Evolutionary conservation across 2,113 vertebrate genomes (phyloP).

Genomic region (Vanacampus margaritifer): DNA sequence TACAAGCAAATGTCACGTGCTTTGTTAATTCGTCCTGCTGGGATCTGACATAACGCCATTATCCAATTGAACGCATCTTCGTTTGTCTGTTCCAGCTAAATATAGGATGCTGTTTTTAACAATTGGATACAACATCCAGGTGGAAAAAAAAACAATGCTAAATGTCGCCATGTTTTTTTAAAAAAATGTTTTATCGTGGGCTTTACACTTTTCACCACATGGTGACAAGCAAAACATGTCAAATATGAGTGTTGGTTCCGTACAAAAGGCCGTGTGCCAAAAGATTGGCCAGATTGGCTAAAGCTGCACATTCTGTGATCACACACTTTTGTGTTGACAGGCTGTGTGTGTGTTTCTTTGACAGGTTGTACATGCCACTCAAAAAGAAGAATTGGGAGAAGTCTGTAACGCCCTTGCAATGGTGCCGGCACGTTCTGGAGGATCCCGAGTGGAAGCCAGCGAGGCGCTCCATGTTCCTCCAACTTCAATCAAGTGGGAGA

Average conservation of each 20-base stretch:
- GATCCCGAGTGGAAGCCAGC: conserved; percentile 81
- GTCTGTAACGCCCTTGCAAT: conserved; percentile 77
- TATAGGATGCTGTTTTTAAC: too few species aligned
- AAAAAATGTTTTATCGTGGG: too few species aligned
- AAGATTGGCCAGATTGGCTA: too few species aligned
- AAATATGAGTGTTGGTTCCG: too few species aligned
- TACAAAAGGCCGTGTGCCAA: too few species aligned
- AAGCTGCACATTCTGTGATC: too few species aligned
- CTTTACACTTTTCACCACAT: too few species aligned
- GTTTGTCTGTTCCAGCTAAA: background rate
- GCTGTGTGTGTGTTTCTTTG: background rate
- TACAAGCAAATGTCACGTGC: background rate
- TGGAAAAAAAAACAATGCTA: too few species aligned
- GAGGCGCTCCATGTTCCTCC: conserved; percentile 80
- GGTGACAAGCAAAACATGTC: too few species aligned
- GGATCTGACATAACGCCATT: background rate
- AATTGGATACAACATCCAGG: background rate
- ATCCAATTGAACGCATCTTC: too few species aligned
- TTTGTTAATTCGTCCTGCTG: background rate
- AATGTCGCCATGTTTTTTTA: too few species aligned
- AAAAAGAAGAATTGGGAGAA: conserved; percentile 54
- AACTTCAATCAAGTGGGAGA: conserved; percentile 82
- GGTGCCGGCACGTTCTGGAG: conserved; percentile 87
- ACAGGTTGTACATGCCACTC: conserved; percentile 84
- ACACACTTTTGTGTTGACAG: background rate